Base-by-base conservation (phyloP, 1,140 invertebrate genomes). In the Nylanderia fulva region DNA sequence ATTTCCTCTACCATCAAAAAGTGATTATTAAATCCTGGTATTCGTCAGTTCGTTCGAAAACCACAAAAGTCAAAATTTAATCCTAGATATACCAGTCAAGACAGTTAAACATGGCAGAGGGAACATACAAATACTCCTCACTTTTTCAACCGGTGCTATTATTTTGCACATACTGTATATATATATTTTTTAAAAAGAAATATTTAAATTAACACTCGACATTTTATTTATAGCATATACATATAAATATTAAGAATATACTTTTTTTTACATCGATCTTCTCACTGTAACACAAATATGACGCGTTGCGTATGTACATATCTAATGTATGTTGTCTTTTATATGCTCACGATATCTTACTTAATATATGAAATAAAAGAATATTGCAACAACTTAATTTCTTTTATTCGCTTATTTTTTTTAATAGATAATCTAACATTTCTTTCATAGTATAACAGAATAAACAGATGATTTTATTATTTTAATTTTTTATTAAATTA, bases 311-410 rank as follows among this genome's bases (percentile, higher is more conserved):
- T 33, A 64, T 58, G 29, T 77, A 76, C 29, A 33, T 33, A 33
- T 33, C 29, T 33, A 33, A 84, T 27, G 24, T 66, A 76, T 39
- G 13, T 58, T 84, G n/a, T 42, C 39, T 84, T 58, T 84, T 76
- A 54, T 54, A 54, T 63, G 58, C 29, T 72, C 69, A 72, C 52
- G 18, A 56, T 45, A 69, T 72, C 29, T 18, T 72, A 72, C 15
- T 56, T 68, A 68, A 68, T 74, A 39, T 58, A 74, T 7, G 33
- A 58, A 74, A 74, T 74, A 74, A 74, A 74, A 56, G 24, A 8
- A 58, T 58, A 74, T 74, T 58, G 15, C 29, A 58, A 74, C 21
- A 54, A 72, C 2, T 36, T 56, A 36, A 39, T 56, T 33, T 24
- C 39, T 39, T 36, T 58, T 39, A 74, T 74, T 13, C 3, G 1